Evolutionary conservation across 2,113 vertebrate species (phyloP).

Genomic region (Rhadina sibilatrix): DNA sequence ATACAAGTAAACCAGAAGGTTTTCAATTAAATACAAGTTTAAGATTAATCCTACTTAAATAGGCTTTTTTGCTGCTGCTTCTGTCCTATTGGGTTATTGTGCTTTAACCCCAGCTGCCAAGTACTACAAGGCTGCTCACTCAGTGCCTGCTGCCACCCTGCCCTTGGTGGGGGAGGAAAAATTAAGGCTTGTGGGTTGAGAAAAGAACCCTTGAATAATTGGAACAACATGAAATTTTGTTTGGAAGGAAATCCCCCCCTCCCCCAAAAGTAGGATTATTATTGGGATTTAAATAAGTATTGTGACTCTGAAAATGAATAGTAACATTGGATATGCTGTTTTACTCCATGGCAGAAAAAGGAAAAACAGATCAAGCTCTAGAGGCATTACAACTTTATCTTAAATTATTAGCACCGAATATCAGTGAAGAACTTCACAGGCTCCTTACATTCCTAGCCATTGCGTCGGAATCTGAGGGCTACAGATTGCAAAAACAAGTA

Average conservation of each 20-base stretch:
- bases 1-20: not conserved
- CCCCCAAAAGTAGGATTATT: not conserved
- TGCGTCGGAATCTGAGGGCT: conserved; percentile 68
- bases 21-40: not conserved
- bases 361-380: conserved; percentile 73
- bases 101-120: not conserved
- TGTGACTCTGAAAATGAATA: not conserved
- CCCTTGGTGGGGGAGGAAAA: not conserved
- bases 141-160: not conserved
- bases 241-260: not conserved
- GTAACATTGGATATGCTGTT: not conserved
- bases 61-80: not conserved
- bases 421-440: conserved; percentile 76
- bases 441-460: conserved; percentile 77
- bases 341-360: conserved; percentile 66
- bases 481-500: conserved; percentile 82
- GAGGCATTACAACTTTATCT: conserved; percentile 81
- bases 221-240: not conserved
- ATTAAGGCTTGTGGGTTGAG: not conserved
- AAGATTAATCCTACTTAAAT: not conserved
- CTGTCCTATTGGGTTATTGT: not conserved
- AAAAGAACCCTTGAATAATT: not conserved
- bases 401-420: conserved; percentile 70
- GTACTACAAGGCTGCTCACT: not conserved
- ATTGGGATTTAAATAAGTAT: not conserved